Percentiles rank a stretch among this genome's conserved stretches.
These are phyloP conservation scores for Perodicticus potto DNA, from an alignment of 2,797 vertebrate species.

Conservation along the genomic window DNA sequence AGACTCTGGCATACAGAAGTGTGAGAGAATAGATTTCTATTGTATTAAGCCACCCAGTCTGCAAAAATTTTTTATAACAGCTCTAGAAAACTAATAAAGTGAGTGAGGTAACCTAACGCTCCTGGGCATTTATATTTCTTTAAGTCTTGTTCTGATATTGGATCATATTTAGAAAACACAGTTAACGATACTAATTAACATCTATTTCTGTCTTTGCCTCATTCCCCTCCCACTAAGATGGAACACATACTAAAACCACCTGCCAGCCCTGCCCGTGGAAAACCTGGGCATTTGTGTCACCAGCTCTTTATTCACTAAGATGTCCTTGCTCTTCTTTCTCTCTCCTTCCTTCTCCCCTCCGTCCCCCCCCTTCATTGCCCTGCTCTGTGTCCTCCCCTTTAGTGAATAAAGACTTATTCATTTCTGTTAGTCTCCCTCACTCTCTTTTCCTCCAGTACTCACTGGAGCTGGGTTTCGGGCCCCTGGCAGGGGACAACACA, in stretches of 20 bases:
- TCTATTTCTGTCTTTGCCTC: too few species aligned
- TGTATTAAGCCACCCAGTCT: not conserved
- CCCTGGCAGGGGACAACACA: not conserved
- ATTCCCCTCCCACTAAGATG: not conserved
- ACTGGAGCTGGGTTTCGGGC: not conserved
- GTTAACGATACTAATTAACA: not conserved
- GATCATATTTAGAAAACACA: not conserved
- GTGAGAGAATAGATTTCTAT: not conserved
- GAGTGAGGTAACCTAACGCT: not conserved
- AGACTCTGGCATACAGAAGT: not conserved
- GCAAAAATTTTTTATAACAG: not conserved
- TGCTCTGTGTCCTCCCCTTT: not conserved
- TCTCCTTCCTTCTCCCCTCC: not conserved
- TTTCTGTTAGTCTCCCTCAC: conserved; percentile 20
- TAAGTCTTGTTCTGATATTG: not conserved
- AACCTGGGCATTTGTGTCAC: not conserved
- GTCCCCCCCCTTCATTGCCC: not conserved
- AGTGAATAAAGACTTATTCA: too few species aligned
- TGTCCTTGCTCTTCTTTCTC: not conserved
- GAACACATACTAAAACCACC: not conserved
- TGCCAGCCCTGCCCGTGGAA: not conserved
- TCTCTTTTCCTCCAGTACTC: not conserved
- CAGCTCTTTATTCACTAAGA: not conserved
- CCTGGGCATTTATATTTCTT: not conserved
- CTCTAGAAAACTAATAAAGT: not conserved